Evolutionary conservation across 2,113 vertebrate species (phyloP).

Genomic region (Hemichromis elongatus): DNA sequence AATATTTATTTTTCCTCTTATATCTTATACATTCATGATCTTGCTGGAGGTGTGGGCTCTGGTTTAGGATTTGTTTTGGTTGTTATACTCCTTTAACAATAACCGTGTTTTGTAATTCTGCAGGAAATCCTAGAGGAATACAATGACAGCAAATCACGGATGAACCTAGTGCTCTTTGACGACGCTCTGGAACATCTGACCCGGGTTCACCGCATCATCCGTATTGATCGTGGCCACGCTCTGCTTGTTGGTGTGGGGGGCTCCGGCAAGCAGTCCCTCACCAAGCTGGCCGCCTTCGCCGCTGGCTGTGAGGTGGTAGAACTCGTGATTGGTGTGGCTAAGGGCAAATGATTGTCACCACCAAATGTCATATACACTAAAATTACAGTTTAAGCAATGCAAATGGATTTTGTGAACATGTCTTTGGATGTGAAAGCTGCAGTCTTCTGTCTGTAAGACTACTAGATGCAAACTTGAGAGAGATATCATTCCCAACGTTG

Average conservation of each 20-base stretch:
- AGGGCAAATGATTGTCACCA: neutral
- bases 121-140: slow-evolving; percentile 96
- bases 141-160: slow-evolving; percentile 80
- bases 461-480: neutral
- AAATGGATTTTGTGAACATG: neutral
- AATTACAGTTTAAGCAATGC: neutral
- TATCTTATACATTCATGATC: neutral
- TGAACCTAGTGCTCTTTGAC: slow-evolving; percentile 93
- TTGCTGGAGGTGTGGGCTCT: neutral
- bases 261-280: slow-evolving; percentile 91
- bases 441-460: neutral
- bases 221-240: slow-evolving; percentile 86
- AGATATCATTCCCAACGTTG: neutral
- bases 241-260: slow-evolving; percentile 89
- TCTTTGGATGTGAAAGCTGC: neutral
- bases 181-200: slow-evolving; percentile 93
- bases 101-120: neutral
- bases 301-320: slow-evolving; percentile 84
- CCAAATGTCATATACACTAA: neutral
- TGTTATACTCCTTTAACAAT: neutral
- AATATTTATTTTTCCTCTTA: neutral
- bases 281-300: slow-evolving; percentile 84
- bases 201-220: slow-evolving; percentile 83
- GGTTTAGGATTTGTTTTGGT: neutral
- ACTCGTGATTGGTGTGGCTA: neutral